Evolutionary conservation across 2,113 vertebrate species (phyloP).

Genomic region (Sapajus apella): DNA sequence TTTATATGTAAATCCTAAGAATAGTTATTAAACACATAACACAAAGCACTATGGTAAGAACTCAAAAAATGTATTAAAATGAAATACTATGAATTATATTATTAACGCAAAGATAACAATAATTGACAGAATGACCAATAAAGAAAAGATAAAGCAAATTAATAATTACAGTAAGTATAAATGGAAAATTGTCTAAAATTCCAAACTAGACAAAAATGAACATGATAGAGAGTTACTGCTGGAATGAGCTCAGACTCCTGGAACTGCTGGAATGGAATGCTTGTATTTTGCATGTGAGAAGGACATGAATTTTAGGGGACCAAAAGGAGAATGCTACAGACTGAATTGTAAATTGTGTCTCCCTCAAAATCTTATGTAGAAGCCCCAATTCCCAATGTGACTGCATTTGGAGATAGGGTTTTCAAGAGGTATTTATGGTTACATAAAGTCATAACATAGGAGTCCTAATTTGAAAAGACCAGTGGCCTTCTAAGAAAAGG

Average conservation of each 20-base stretch:
- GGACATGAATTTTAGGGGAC: neutral
- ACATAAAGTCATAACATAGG: neutral
- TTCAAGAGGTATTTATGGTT: neutral
- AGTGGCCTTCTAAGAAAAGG: neutral
- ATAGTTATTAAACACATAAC: neutral
- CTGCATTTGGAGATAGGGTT: neutral
- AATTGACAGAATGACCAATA: neutral
- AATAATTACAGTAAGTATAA: neutral
- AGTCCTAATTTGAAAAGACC: neutral
- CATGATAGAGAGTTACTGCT: neutral
- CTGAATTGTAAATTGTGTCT: neutral
- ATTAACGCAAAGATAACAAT: neutral
- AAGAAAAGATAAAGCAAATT: neutral
- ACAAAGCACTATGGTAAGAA: neutral
- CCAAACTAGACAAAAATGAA: neutral
- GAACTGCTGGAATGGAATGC: neutral
- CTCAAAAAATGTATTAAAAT: neutral
- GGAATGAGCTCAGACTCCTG: neutral
- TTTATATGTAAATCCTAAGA: neutral
- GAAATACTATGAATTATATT: neutral
- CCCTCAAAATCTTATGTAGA: neutral
- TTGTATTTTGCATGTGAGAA: neutral
- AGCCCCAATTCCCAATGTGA: neutral
- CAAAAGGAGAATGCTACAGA: neutral
- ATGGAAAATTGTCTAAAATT: neutral